Base-by-base conservation (phyloP, 1,140 invertebrate species). In the Neelides sp. region DNA sequence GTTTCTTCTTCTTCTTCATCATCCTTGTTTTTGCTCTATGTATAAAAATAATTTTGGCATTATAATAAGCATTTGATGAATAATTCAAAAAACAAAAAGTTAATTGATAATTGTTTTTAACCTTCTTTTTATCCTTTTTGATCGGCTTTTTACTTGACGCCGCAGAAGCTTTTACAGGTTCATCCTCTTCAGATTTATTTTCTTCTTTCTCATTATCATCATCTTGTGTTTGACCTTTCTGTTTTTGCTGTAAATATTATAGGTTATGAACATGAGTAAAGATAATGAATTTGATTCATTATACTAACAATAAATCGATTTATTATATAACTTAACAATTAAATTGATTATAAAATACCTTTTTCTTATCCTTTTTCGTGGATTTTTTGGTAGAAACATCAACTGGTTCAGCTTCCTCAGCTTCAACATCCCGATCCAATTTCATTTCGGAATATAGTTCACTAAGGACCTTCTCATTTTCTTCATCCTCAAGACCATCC, bases 101-200 rank as follows among this genome's bases (percentile, higher is more conserved):
- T 19, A 45, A 37, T 19, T 26, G 3, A 19, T 15, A 48, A 27
- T 22, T 48, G 41, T 44, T 58, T 47, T 62, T 61, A 3, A 59
- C 28, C 26, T 64, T 62, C 37, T 62, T 63, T 42, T 63, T 62
- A 17, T 58, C 48, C 35, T 62, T 62, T 45, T 52, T 55, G 12
- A 52, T 49, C 5, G 55, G 28, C 42, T 59, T 59, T n/a, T 27
- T 28, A 37, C 32, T 54, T 57, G 19, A 35, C 37, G n/a, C n/a
- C n/a, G n/a, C n/a, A 23, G 17, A 15, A 28, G 48, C 34, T 34
- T 48, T 40, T 19, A 15, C 15, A 1, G 35, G 27, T 0, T 24
- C 34, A 7, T 47, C 49, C 10, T 42, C 28, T 28, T 51, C 52
- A 20, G 42, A 37, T 15, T 47, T 26, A 30, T 62, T 50, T 19